Evolutionary conservation across 2,113 vertebrate genomes (phyloP).

Genomic region (Callipepla squamata): DNA sequence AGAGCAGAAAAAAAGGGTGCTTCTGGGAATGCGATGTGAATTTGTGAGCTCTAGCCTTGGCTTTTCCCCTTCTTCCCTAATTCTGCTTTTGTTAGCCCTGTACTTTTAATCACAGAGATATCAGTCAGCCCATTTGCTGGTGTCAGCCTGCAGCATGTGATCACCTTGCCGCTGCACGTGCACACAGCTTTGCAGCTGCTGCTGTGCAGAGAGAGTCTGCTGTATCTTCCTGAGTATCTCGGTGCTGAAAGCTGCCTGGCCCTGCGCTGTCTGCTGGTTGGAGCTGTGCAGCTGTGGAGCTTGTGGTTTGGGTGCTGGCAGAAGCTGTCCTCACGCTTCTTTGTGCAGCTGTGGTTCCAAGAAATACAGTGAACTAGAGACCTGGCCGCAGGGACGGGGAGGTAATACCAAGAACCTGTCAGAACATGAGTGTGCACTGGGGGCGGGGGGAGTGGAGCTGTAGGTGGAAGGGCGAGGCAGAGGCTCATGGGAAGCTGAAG

Average conservation of each 20-base stretch:
- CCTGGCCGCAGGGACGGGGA: slow-evolving; percentile 23
- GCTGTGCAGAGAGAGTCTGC: neutral
- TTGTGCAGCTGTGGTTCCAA: slow-evolving; percentile 73
- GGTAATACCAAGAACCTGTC: slow-evolving; percentile 43
- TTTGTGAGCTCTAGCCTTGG: neutral
- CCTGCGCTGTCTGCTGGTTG: neutral
- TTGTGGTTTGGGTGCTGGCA: slow-evolving; percentile 57
- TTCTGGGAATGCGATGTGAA: neutral
- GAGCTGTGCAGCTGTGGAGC: slow-evolving; percentile 20
- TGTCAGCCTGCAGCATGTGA: neutral
- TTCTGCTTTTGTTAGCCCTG: neutral
- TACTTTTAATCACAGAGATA: neutral
- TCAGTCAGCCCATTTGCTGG: neutral
- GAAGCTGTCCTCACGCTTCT: neutral
- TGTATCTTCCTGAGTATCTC: rapidly evolving
- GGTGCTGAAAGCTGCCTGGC: neutral
- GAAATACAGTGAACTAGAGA: slow-evolving; percentile 66
- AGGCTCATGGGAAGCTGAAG: slow-evolving; percentile 45
- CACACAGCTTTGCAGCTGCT: neutral
- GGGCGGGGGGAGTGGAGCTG: neutral
- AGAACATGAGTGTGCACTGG: neutral
- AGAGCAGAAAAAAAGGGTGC: neutral
- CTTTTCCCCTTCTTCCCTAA: neutral
- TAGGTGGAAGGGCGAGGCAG: slow-evolving; percentile 13
- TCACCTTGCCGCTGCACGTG: neutral